Conservation (phyloP, 2,113 vertebrate genomes). For the Sebastes schlegelii region DNA sequence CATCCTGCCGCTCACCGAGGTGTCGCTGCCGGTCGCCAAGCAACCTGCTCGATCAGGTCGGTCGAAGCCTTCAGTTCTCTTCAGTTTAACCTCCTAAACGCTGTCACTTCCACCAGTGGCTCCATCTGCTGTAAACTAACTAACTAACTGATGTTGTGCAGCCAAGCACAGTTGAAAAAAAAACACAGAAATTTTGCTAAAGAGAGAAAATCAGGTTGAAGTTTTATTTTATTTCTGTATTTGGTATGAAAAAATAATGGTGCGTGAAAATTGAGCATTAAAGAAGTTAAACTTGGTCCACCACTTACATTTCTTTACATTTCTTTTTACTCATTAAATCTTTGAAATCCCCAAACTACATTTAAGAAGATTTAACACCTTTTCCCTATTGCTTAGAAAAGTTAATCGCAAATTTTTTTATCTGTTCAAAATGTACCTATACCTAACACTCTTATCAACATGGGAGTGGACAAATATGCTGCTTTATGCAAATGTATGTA, state of each 20-base stretch:
- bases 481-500: too few relatives aligned
- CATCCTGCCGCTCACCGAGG: conserved; percentile 93
- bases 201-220: neutral
- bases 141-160: neutral
- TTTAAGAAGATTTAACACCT: neutral
- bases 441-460: too few relatives aligned
- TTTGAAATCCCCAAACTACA: neutral
- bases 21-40: conserved; percentile 92
- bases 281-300: neutral
- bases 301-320: neutral
- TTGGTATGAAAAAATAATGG: neutral
- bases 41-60: conserved; percentile 92
- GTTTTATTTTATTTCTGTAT: neutral
- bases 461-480: too few relatives aligned
- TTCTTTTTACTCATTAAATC: neutral
- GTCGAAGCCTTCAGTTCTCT: neutral
- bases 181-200: neutral
- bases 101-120: neutral
- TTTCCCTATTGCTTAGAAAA: neutral
- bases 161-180: too few relatives aligned
- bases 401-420: too few relatives aligned
- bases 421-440: too few relatives aligned
- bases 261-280: too few relatives aligned
- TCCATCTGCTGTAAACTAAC: neutral
- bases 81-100: neutral